These are phyloP conservation scores for Alligator sinensis DNA, from an alignment of 2,113 vertebrate species.

Conservation along the genomic window DNA sequence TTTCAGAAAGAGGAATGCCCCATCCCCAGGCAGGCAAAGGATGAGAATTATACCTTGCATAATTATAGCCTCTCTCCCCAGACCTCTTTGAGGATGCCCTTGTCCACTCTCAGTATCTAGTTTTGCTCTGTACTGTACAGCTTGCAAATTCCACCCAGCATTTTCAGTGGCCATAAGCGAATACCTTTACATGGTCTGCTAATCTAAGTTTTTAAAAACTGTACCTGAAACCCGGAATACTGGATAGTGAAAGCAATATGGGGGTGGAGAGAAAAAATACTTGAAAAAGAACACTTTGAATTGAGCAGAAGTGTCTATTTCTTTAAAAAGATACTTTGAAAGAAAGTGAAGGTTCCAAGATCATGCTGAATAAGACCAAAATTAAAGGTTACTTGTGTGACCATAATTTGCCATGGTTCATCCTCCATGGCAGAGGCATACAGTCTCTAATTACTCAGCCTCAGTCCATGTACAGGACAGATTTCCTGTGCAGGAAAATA, in stretches of 20 bases:
- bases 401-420: no score
- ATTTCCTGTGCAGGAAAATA: no score
- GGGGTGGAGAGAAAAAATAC: neutral
- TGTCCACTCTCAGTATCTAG: neutral
- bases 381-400: no score
- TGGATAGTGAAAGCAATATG: no score
- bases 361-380: no score
- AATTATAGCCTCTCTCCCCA: neutral
- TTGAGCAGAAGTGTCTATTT: neutral
- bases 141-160: rapidly evolving
- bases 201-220: neutral
- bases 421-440: no score
- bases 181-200: neutral
- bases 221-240: no score
- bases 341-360: no score
- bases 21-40: neutral
- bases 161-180: neutral
- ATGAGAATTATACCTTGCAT: neutral
- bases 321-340: neutral
- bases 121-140: neutral
- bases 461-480: no score
- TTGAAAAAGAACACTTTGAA: neutral
- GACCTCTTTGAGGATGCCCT: rapidly evolving
- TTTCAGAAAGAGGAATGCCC: neutral
- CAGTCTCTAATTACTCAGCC: no score